phyloP scores from a whole-genome alignment of 2,113 vertebrate genomes.

The Barnardius zonarius region DNA sequence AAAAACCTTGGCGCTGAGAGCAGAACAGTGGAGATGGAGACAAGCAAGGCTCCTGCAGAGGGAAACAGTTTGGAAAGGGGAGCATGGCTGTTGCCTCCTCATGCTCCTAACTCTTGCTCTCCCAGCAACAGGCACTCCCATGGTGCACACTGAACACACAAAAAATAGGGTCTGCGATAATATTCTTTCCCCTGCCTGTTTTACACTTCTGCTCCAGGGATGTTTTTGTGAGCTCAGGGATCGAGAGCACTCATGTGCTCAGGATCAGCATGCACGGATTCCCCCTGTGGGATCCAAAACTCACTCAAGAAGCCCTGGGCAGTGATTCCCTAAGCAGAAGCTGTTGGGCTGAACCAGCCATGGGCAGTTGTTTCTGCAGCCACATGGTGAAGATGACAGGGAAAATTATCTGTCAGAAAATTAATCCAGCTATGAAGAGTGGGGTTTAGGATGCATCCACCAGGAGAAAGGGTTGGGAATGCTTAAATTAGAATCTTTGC shows the following conservation, averaged over 20 bases:
- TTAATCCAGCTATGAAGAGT: neutral
- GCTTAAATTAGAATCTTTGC: neutral
- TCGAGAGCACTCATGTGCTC: neutral
- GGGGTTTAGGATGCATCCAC: neutral
- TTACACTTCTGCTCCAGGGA: neutral
- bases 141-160: neutral
- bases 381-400: neutral
- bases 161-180: neutral
- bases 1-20: neutral
- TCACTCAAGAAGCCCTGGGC: neutral
- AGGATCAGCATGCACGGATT: neutral
- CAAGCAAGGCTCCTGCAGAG: neutral
- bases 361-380: neutral
- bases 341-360: neutral
- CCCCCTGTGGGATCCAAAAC: neutral
- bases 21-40: neutral
- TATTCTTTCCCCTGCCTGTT: neutral
- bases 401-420: neutral
- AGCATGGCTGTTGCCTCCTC: fast-evolving
- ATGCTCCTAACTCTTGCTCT: neutral
- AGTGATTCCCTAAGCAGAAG: neutral
- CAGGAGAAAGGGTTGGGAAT: neutral
- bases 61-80: neutral
- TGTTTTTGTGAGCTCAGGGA: neutral
- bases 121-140: neutral